These are phyloP conservation scores for Drosophila repletoides DNA, from an alignment of 1,140 invertebrate species.

Conservation along the genomic window DNA sequence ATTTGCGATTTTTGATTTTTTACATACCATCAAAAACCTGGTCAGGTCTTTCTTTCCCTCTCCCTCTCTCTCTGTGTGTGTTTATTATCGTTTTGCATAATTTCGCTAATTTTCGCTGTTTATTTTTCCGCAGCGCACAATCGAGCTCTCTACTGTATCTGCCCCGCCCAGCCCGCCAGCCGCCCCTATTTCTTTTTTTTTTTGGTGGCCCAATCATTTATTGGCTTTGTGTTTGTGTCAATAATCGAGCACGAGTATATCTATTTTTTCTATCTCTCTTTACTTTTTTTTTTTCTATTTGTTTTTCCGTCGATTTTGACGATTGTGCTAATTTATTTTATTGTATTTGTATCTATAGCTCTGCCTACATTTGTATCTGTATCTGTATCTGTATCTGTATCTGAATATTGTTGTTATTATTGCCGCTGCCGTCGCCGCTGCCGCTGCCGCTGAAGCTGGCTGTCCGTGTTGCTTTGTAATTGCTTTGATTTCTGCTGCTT, in stretches of 20 bases:
- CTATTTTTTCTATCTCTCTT: constrained; percentile 13
- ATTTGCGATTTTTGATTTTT: constrained; percentile 67
- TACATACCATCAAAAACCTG: constrained; percentile 57
- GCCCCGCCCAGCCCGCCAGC: not conserved
- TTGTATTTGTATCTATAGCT: constrained; percentile 57
- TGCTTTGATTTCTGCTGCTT: constrained; percentile 74
- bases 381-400: constrained; percentile 1
- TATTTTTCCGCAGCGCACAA: constrained; percentile 61
- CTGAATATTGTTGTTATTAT: constrained; percentile 23
- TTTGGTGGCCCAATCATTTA: constrained; percentile 39
- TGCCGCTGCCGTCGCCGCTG: not conserved
- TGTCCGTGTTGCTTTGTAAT: constrained; percentile 51
- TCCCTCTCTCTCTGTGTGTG: constrained; percentile 5
- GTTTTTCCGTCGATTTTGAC: constrained; percentile 43
- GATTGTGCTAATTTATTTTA: constrained; percentile 80
- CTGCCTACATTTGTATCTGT: too few species aligned
- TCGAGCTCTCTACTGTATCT: constrained; percentile 35
- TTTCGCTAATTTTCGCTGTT: constrained; percentile 76
- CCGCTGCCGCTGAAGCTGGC: not conserved
- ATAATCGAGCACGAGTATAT: constrained; percentile 47
- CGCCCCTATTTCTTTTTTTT: not conserved
- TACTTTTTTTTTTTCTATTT: not conserved
- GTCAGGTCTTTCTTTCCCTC: constrained; percentile 15
- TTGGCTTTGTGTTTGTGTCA: constrained; percentile 74
- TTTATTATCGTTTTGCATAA: constrained; percentile 72